phyloP scores from a whole-genome alignment of 2,113 vertebrate species.

The Ariopsis seemanni region DNA sequence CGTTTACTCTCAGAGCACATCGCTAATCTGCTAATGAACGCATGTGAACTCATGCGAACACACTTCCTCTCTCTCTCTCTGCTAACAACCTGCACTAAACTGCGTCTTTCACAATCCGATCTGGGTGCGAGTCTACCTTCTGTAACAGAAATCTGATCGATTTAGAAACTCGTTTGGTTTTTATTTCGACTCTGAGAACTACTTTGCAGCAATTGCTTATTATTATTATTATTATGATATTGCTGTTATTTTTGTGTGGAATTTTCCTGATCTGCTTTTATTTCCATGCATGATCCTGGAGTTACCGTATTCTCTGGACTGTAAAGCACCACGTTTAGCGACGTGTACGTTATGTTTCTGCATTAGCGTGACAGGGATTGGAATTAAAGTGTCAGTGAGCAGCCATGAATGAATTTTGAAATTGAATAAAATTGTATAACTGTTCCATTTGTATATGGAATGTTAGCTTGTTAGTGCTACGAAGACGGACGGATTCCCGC shows the following conservation, averaged over 20 bases:
- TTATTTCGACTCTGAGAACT: slow-evolving; percentile 21
- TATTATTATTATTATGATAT: slow-evolving; percentile 62
- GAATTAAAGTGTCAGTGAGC: neutral
- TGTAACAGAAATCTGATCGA: slow-evolving; percentile 46
- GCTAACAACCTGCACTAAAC: slow-evolving; percentile 65
- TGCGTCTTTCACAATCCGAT: slow-evolving; percentile 71
- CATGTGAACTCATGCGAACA: neutral
- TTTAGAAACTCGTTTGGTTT: slow-evolving; percentile 31
- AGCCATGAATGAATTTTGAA: neutral
- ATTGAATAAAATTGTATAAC: no score
- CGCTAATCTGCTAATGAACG: neutral
- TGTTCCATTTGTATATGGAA: neutral
- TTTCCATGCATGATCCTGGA: slow-evolving; percentile 43
- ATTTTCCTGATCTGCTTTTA: slow-evolving; percentile 38
- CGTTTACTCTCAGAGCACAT: neutral
- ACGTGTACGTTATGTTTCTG: neutral
- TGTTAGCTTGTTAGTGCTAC: neutral
- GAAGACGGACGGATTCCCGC: neutral
- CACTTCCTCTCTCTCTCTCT: neutral
- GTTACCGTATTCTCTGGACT: slow-evolving; percentile 28
- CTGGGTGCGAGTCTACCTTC: slow-evolving; percentile 59
- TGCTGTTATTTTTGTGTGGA: slow-evolving; percentile 46
- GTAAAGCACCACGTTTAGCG: neutral
- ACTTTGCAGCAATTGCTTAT: slow-evolving; percentile 56
- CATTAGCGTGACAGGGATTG: neutral